Conservation (phyloP, 2,797 vertebrate genomes). For the Arrhamphus sclerolepis region DNA sequence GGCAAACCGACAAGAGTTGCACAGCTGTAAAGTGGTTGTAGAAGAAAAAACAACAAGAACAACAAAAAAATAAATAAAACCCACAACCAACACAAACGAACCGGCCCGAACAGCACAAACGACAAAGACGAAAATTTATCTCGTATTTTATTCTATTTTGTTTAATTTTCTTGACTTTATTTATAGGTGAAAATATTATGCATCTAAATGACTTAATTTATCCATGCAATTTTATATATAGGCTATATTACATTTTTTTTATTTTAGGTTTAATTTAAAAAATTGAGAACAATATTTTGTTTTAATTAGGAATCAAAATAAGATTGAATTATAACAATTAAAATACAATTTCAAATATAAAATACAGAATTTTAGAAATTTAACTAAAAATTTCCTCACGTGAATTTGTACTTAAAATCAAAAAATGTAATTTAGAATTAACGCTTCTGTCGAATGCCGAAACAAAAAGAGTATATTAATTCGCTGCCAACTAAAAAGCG, state of each 20-base stretch:
- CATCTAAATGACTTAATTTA: background rate
- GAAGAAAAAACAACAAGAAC: background rate
- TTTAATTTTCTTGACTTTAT: no score
- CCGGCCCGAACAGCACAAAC: no score
- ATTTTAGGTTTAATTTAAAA: background rate
- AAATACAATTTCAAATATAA: no score
- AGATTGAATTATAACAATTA: background rate
- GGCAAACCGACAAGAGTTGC: slow-evolving; percentile 18
- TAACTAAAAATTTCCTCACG: background rate
- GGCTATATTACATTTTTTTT: background rate
- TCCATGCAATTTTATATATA: background rate
- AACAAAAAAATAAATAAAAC: no score
- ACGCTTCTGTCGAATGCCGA: background rate
- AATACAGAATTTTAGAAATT: background rate
- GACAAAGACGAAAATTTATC: no score
- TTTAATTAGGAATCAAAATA: background rate
- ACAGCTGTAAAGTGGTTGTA: background rate
- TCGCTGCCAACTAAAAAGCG: background rate
- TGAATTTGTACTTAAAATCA: background rate
- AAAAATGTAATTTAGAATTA: slow-evolving; percentile 10
- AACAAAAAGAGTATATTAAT: background rate
- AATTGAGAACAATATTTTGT: background rate
- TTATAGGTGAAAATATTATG: no score
- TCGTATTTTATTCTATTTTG: no score
- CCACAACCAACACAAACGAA: no score